Base-by-base conservation (phyloP, 2,797 vertebrate species). In the Neostethus bicornis region DNA sequence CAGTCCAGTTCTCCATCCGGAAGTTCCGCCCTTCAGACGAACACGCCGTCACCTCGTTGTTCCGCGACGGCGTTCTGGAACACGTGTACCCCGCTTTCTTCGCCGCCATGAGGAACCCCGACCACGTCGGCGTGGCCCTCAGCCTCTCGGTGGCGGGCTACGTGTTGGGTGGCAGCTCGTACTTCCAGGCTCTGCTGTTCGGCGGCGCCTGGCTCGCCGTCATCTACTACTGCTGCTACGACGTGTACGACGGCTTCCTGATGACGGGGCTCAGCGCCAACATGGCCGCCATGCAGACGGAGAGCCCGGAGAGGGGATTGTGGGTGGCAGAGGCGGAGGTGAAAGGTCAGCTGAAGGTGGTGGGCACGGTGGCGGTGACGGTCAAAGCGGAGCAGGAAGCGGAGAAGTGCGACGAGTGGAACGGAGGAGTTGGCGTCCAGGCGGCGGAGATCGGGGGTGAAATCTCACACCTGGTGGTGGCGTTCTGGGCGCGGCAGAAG, bases 21-120 rank as follows among this genome's bases (percentile, higher is more conserved):
- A 80, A 85, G 34, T 91, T 87, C 35, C 62, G 45, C 24, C 65
- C 84, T 25, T 78, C 87, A 7, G 91, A 92, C 35, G 62, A 77
- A 24, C 57, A 51, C 0, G 80, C 45, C 12, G 77, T 89, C 53
- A 37, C 57, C 34, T 66, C 85, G 1, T 75, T 91, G 4, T 87
- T 90, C 38, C 76, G 58, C 3, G 73, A 84, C 10, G 88, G 89
- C 34, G 62, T 89, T 14, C 56, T 85, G 1, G 89, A 91, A 28
- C 86, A 93, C 1, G 72, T 92, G 1, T 91, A 91, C 66, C 90
- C 91, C 1, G 87, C 90, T 1, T 92, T 92, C 61, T 91, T 91
- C 75, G 86, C 73, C 67, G 71, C 89, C 72, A 68, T 90, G 80
- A 80, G 79, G 51, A 79, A 92, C 39, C 80, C 87, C 0, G 91